Evolutionary conservation across 2,888 invertebrate species (phyloP), one percentile per base, ranked within the genome.

Genomic region (Idaea dimidiata): DNA sequence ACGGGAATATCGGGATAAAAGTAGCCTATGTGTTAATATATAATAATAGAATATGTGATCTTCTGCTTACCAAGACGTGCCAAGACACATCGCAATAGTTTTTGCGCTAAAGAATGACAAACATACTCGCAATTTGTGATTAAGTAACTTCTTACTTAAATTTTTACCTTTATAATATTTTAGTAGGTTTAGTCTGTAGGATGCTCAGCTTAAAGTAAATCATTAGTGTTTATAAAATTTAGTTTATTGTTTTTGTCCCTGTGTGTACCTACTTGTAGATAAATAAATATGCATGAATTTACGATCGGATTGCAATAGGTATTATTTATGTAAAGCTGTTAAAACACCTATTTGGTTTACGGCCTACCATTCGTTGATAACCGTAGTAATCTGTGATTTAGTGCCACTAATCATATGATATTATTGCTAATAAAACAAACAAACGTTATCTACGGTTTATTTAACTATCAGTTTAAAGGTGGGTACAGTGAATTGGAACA

Each of bases 321-420:
- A 81, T 76, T 80, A 82, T 82, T 81, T 81, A 80, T 72, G 81
- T 72, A 74, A 74, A 65, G 73, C 72, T 71, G 75, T 75, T 74
- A 74, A 71, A 72, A 72, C 79, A 75, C 75, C 72, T 77, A 73
- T 68, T 62, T 62, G 69, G 68, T 66, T 72, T 72, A 69, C 66
- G 67, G 71, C 63, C 18, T 18, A 56, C 16, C 18, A 14, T 56
- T 33, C 54, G 54, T 53, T 54, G 17, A 54, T 17, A 33, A 16
- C n/a, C 53, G 33, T 59, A 59, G 17, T 24, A 57, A 53, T 53
- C 17, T 53, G 17, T 59, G 6, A 33, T 24, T 53, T 59, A 53
- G 58, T 32, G 58, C 16, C 31, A 14, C 24, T 7, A 58, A 58
- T 32, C 16, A 58, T 32, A 32, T 32, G 58, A 58, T 32, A 58